Conservation (phyloP, 2,888 invertebrate genomes). For the Patella pellucida region DNA sequence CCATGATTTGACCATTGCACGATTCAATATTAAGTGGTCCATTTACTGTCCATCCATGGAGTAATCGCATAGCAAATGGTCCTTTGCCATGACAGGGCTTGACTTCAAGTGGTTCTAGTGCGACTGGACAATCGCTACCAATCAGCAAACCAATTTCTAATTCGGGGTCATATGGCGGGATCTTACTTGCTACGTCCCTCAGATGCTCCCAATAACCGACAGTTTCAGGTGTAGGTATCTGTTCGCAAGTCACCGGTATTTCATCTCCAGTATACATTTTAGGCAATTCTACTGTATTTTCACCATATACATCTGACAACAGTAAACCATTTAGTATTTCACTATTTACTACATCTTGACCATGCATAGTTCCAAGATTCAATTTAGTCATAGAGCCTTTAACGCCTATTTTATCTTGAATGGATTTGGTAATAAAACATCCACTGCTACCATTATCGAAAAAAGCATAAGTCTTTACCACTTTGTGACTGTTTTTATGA, state of each 20-base stretch:
- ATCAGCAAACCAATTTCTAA: conserved; percentile 20
- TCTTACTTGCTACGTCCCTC: not conserved
- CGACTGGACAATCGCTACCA: not conserved
- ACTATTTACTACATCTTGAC: not conserved
- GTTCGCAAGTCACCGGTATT: conserved; percentile 5
- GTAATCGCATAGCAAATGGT: too few species aligned
- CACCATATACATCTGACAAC: not conserved
- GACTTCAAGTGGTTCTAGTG: too few species aligned
- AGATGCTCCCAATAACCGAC: conserved; percentile 18
- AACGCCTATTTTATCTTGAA: not conserved
- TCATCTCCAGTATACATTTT: conserved; percentile 2
- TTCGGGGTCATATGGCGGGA: not conserved
- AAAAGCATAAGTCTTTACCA: not conserved
- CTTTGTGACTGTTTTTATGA: not conserved
- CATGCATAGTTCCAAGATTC: not conserved
- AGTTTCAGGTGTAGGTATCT: conserved; percentile 15
- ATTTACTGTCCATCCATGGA: too few species aligned
- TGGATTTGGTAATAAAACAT: not conserved
- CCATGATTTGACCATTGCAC: too few species aligned
- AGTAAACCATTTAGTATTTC: not conserved
- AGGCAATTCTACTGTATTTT: not conserved
- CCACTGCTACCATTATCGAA: not conserved
- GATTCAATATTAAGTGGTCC: too few species aligned
- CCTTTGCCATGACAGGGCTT: too few species aligned
- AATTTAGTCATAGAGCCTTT: not conserved